Base-by-base conservation (phyloP, 2,888 invertebrate genomes). In the Atherix ibis region DNA sequence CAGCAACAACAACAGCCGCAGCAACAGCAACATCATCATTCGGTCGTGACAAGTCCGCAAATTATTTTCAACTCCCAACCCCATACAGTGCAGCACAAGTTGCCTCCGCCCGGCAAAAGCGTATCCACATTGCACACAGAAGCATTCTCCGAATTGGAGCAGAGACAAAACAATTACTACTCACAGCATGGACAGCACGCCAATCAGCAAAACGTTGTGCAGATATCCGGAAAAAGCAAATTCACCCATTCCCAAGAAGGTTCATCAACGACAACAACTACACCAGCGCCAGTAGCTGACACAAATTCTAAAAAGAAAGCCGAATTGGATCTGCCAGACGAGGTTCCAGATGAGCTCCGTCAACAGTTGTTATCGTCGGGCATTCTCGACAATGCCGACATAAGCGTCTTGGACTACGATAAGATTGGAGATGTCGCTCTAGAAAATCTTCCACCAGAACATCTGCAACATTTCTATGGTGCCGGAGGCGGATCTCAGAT, bases 371-470 rank as follows among this genome's bases (percentile, higher is more conserved):
- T 87, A 29, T 76, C 80, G 31, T 87, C 87, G 0, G 88, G 88
- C 25, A 87, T 88, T 46, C 63, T 88, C 35, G 79, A 81, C 45
- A 83, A 87, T 50, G 87, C 87, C 28, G 82, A 87, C 47, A 87
- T 88, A 39, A 85, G 87, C 44, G 71, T 88, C 31, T 61, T 87
- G 38, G 85, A 87, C 59, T 87, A 87, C 48, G 85, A 87, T 49
- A 85, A 87, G 65, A 76, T 84, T 26, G 85, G 87, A 18, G 85
- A 83, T 41, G 83, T 83, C 35, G 77, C 82, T 4, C 63, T 87
- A 32, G 84, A 84, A 41, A 81, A 78, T 41, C 58, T 87, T 32
- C 84, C 85, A 3, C 82, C 84, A 33, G 84, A 87, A 57, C 85
- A 85, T 46, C 58, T 87, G 37, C 83, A 83, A 24, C 84, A 85